phyloP scores from a whole-genome alignment of 2,113 vertebrate genomes.

The Sander lucioperca region DNA sequence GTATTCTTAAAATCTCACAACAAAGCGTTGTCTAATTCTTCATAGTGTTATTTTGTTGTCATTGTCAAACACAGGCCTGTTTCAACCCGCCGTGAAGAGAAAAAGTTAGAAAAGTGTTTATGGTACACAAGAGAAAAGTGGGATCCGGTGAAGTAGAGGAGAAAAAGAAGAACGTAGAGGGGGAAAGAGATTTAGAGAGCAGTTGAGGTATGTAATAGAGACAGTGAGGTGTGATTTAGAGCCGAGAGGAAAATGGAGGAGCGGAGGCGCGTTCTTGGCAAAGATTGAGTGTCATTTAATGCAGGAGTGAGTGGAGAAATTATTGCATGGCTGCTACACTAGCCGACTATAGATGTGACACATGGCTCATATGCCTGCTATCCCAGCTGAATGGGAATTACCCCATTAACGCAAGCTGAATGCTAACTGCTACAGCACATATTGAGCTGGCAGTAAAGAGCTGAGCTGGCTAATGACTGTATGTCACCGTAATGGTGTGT shows the following conservation, averaged over 20 bases:
- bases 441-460: slow-evolving; percentile 70
- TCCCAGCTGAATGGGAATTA: slow-evolving; percentile 77
- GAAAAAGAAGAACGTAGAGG: slow-evolving; percentile 29
- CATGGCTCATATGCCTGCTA: slow-evolving; percentile 67
- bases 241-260: slow-evolving; percentile 44
- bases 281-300: slow-evolving; percentile 78
- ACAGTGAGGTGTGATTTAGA: slow-evolving; percentile 73
- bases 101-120: slow-evolving; percentile 34
- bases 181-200: slow-evolving; percentile 63
- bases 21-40: neutral
- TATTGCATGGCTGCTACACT: slow-evolving; percentile 68
- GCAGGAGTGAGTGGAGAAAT: slow-evolving; percentile 68
- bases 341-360: slow-evolving; percentile 71
- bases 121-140: slow-evolving; percentile 29
- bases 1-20: neutral
- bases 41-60: neutral
- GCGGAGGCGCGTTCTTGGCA: slow-evolving; percentile 54
- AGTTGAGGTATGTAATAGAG: slow-evolving; percentile 56
- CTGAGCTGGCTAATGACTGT: slow-evolving; percentile 76
- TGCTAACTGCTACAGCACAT: slow-evolving; percentile 68
- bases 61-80: neutral
- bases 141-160: slow-evolving; percentile 29
- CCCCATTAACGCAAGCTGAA: slow-evolving; percentile 70
- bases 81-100: neutral
- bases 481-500: slow-evolving; percentile 71